A percentile compares a stretch with the other conserved stretches of the same genome.
Conservation (phyloP, 2,113 vertebrate species). For the Chloropsis hardwickii region DNA sequence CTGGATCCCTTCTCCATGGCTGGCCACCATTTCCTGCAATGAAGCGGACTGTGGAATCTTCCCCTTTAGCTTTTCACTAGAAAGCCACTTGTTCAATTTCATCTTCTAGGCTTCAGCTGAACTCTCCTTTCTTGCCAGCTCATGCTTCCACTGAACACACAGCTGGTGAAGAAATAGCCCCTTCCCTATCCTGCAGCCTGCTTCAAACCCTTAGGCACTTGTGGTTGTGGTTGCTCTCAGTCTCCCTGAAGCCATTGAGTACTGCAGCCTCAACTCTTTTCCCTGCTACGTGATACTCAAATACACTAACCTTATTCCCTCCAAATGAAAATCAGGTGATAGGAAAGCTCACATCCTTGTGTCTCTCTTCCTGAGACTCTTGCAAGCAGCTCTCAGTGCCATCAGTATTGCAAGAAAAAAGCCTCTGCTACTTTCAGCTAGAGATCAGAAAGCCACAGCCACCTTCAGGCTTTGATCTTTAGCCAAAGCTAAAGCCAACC, state of each 20-base stretch:
- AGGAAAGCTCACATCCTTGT: neutral
- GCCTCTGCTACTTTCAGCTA: neutral
- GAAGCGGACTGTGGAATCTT: neutral
- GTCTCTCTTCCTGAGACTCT: neutral
- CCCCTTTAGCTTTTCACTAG: neutral
- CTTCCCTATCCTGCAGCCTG: neutral
- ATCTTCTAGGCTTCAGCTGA: neutral
- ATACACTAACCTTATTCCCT: neutral
- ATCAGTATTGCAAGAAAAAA: neutral
- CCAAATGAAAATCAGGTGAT: neutral
- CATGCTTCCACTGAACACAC: neutral
- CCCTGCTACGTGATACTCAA: neutral
- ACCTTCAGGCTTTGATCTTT: neutral
- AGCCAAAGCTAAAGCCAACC: neutral
- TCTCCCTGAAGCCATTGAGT: neutral
- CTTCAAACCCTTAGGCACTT: neutral
- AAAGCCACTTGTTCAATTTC: neutral
- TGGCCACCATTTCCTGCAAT: neutral
- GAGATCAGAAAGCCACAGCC: neutral
- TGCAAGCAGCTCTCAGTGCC: neutral
- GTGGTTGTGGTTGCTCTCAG: neutral
- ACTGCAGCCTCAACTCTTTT: neutral
- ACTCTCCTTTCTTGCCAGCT: neutral
- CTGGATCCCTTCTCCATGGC: neutral
- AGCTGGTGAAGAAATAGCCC: neutral